A percentile compares a stretch with the other conserved stretches of the same genome.
These are phyloP conservation scores for Mus musculus DNA, from an alignment of 2,113 vertebrate species.

Conservation along the genomic window DNA sequence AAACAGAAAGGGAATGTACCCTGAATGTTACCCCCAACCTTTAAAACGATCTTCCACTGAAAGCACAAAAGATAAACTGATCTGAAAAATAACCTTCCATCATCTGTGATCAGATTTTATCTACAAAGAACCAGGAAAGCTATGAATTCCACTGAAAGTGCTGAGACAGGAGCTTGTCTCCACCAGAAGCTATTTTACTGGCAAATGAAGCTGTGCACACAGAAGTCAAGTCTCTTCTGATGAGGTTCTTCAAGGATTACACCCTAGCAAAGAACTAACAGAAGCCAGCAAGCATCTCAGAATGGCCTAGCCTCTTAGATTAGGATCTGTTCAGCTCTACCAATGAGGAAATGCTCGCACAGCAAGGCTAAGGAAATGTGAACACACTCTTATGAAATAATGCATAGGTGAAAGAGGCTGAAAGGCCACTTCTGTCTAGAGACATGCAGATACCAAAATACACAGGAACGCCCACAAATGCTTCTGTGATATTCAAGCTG, in stretches of 20 bases:
- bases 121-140: conserved; percentile 6
- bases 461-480: background rate
- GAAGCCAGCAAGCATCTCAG: background rate
- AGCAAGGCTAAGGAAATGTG: background rate
- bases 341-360: background rate
- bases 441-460: background rate
- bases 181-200: background rate
- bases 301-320: background rate
- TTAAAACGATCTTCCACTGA: conserved; percentile 17
- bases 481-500: background rate
- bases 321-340: background rate
- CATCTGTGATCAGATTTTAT: background rate
- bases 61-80: background rate
- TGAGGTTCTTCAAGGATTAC: background rate
- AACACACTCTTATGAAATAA: conserved; percentile 13
- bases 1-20: background rate
- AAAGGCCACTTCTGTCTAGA: background rate
- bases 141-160: background rate
- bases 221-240: background rate
- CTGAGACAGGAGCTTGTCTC: conserved; percentile 3
- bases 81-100: background rate
- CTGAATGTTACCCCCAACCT: background rate
- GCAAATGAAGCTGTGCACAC: background rate
- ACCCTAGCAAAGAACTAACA: background rate
- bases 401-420: background rate